Evolutionary conservation across 2,888 invertebrate genomes (phyloP).

Genomic region (Euproctis similis): DNA sequence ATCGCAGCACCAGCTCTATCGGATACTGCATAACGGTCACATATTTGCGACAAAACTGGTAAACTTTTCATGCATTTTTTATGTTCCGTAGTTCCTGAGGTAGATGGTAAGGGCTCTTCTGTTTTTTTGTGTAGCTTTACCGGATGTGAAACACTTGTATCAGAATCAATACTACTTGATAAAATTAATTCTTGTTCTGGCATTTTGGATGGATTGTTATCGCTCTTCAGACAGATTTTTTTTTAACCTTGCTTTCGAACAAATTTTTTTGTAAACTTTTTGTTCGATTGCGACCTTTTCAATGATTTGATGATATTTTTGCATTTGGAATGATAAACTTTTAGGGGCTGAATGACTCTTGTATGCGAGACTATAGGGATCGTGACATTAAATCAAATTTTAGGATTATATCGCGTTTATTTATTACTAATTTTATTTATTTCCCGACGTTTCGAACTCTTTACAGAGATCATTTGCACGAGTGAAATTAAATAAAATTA

Average conservation of each 20-base stretch:
- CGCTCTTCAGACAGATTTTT: background rate
- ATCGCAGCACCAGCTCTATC: too few species aligned
- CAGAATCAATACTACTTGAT: background rate
- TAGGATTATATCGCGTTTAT: too few species aligned
- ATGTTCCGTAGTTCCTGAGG: background rate
- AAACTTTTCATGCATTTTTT: conserved; percentile 1
- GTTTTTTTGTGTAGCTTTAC: too few species aligned
- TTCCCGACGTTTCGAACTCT: too few species aligned
- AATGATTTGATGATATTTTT: background rate
- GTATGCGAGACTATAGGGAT: background rate
- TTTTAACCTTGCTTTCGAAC: background rate
- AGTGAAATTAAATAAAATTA: too few species aligned
- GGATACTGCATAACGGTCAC: conserved; percentile 15
- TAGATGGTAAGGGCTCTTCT: too few species aligned
- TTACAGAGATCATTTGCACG: too few species aligned
- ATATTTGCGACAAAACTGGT: conserved; percentile 2
- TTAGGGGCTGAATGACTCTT: background rate
- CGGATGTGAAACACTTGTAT: too few species aligned
- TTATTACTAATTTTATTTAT: too few species aligned
- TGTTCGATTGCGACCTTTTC: background rate
- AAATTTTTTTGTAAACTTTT: background rate
- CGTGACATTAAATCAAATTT: too few species aligned
- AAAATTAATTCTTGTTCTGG: background rate
- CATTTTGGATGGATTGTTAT: too few species aligned
- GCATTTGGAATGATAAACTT: background rate